phyloP scores from a whole-genome alignment of 2,113 vertebrate genomes.

The Ciconia maguari region DNA sequence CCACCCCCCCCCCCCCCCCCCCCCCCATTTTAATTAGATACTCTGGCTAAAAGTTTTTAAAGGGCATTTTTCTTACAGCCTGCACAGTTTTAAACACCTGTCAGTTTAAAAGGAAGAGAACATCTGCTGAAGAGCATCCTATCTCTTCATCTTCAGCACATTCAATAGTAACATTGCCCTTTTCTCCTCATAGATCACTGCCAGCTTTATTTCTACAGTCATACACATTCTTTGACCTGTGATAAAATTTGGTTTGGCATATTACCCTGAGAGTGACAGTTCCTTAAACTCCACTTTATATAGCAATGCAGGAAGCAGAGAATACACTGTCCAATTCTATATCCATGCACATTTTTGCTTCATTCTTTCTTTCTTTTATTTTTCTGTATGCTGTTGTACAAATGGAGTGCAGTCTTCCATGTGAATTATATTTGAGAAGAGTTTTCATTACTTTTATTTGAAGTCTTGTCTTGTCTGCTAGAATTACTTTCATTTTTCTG shows the following conservation, averaged over 20 bases:
- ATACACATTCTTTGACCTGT: not conserved
- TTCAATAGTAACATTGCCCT: not conserved
- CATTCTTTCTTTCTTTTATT: not conserved
- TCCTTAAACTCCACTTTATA: conserved; percentile 2
- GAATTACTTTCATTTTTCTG: not conserved
- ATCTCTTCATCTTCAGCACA: not conserved
- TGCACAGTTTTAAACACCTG: not conserved
- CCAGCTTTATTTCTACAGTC: conserved; percentile 4
- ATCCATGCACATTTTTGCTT: not conserved
- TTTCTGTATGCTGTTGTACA: not conserved
- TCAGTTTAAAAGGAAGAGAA: not conserved
- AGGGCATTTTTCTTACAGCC: not conserved
- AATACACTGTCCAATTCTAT: not conserved
- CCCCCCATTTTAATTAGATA: not conserved
- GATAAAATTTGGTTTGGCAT: conserved; percentile 18
- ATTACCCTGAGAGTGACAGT: not conserved
- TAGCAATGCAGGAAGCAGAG: not conserved
- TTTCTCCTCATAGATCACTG: not conserved
- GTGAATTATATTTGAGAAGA: not conserved
- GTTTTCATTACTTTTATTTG: not conserved
- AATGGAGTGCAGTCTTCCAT: not conserved
- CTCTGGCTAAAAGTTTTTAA: not conserved
- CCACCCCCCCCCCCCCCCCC: accelerated
- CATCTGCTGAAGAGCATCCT: not conserved
- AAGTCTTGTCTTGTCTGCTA: not conserved